Evolutionary conservation across 2,113 vertebrate species (phyloP).

Genomic region (Paramormyrops kingsleyae): DNA sequence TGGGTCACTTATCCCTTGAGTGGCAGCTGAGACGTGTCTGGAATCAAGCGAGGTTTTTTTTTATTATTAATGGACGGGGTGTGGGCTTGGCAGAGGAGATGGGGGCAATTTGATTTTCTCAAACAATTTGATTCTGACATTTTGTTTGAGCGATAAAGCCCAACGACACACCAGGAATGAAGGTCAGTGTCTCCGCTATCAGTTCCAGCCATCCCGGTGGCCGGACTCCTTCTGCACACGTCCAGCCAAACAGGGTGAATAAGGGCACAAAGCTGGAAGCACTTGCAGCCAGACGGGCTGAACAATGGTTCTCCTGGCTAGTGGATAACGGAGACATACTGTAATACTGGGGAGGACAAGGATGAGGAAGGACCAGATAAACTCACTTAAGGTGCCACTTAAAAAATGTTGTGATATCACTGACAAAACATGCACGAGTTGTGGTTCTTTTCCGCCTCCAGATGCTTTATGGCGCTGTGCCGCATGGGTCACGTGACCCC

Average conservation of each 20-base stretch:
- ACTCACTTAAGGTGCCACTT: neutral
- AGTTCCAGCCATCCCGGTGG: constrained; percentile 47
- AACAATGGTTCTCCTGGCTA: neutral
- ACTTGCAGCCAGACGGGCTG: too few species aligned
- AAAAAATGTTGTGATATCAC: neutral
- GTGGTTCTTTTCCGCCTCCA: neutral
- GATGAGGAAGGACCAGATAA: neutral
- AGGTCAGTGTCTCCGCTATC: constrained; percentile 55
- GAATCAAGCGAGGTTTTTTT: constrained; percentile 6
- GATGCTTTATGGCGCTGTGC: neutral
- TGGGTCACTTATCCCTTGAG: constrained; percentile 13
- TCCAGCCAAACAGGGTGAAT: neutral
- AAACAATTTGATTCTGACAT: constrained; percentile 60
- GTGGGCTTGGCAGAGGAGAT: constrained; percentile 21
- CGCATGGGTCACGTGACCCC: neutral
- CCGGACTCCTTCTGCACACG: constrained; percentile 28
- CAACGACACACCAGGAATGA: constrained; percentile 55
- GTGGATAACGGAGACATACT: neutral
- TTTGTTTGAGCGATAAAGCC: constrained; percentile 57
- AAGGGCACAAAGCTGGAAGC: neutral
- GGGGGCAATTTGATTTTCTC: constrained; percentile 48
- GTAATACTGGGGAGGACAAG: neutral
- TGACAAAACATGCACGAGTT: neutral
- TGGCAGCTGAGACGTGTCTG: constrained; percentile 18
- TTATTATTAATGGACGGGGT: constrained; percentile 32